Evolutionary conservation across 2,113 vertebrate species (phyloP), one percentile per base, ranked within the genome.

Genomic region (Porphyrio hochstetteri): DNA sequence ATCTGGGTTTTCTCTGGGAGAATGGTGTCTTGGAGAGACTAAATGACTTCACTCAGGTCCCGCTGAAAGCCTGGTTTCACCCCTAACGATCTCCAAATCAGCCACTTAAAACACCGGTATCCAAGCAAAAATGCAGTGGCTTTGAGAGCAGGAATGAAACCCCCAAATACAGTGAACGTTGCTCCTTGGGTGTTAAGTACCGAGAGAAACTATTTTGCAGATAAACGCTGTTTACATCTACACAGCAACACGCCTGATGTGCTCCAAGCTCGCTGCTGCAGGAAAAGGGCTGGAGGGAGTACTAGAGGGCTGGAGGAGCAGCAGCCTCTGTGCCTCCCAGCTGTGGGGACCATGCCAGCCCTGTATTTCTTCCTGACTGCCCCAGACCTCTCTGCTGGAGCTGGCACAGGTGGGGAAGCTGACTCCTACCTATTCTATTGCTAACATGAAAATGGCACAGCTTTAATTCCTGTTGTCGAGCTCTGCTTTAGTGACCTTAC

Each of bases 401-500:
- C n/a, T 84, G 70, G 53, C 35, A 60, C 15, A 56, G 48, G 12
- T 12, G 21, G 53, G 24, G 38, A 71, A 82, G 65, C 57, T 78
- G 78, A 35, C 53, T 59, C 19, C 11, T 53, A 28, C 13, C 35
- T 60, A 7, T 18, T 80, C n/a, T 33, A 1, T 44, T 23, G 28
- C n/a, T 74, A 36, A 70, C 15, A 68, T 27, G 27, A 78, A 78
- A 16, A 90, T n/a, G 18, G 42, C 70, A 35, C 15, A 67, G 60
- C 56, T 95, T 92, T 68, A 91, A 82, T 65, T 95, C 57, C 68
- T 88, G 16, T 80, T 71, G 91, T 60, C 88, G 71, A 86, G 84
- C 59, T 74, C 72, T 13, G n/a, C 53, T 92, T 90, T 65, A 95
- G 79, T 95, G 70, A 96, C 96, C 92, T 91, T 90, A 95, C 50